Base-by-base conservation (phyloP, 1,140 invertebrate genomes). In the Caenorhabditis brenneri region DNA sequence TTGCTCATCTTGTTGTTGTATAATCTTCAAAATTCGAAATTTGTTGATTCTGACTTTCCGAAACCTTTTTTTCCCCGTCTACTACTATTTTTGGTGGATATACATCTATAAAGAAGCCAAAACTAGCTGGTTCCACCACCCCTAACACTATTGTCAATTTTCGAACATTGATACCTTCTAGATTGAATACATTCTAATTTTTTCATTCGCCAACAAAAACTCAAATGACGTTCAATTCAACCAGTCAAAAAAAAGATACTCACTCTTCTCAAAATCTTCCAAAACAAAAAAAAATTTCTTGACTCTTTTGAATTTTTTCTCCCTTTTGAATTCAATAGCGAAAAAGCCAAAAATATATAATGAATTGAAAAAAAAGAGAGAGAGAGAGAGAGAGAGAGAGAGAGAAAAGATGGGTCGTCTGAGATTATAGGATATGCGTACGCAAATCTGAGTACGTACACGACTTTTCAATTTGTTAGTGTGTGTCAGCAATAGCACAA, bases 371-470 rank as follows among this genome's bases (percentile, higher is more conserved):
- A n/a, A n/a, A n/a, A n/a, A n/a, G n/a, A n/a, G n/a, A n/a, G n/a
- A n/a, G n/a, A n/a, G n/a, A n/a, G n/a, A n/a, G n/a, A n/a, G n/a
- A n/a, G n/a, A n/a, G n/a, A n/a, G n/a, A n/a, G 49, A 51, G 19
- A 3, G 0, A n/a, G 22, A n/a, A 51, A n/a, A 65, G 60, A 65
- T 65, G 60, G 36, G 36, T 36, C n/a, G 31, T 4, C 1, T 7
- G 31, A 65, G 60, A 65, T 65, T 65, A 65, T 39, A 65, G 60
- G 60, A n/a, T n/a, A n/a, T n/a, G 19, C 60, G 55, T 33, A 36
- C 60, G 60, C 31, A 65, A 36, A 65, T 65, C 29, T 65, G 19
- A 65, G 55, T 58, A 31, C 24, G 9, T 9, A n/a, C 22, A 9
- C 9, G 4, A n/a, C 7, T 36, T 65, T 65, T 65, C 60, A 33